Conservation (phyloP, 2,888 invertebrate genomes). For the Epinotia nisella region DNA sequence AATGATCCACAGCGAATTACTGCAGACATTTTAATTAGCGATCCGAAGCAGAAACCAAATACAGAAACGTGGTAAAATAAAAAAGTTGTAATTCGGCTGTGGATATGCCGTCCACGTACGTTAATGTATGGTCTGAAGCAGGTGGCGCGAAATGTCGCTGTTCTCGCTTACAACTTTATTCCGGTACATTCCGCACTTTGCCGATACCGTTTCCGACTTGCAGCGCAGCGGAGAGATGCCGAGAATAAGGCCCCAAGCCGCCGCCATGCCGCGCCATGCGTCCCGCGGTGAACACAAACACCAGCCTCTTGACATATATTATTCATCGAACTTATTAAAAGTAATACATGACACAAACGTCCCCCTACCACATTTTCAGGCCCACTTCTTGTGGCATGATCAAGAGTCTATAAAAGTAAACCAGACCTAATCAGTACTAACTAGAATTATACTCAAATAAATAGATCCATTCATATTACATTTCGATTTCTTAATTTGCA, state of each 20-base stretch:
- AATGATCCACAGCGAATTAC: background rate
- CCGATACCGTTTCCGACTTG: constrained; percentile 12
- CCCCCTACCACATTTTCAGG: background rate
- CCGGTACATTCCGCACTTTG: constrained; percentile 29
- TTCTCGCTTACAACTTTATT: constrained; percentile 37
- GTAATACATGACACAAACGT: background rate
- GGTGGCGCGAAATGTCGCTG: constrained; percentile 46
- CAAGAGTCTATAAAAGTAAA: background rate
- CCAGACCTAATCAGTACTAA: background rate
- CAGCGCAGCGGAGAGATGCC: background rate
- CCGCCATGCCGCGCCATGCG: constrained; percentile 2
- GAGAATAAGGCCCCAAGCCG: background rate
- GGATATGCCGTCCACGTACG: constrained; percentile 50
- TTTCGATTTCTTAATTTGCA: constrained; percentile 62
- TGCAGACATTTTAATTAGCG: constrained; percentile 28
- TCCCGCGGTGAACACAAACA: constrained; percentile 11
- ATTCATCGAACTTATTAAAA: constrained; percentile 7
- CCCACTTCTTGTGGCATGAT: background rate
- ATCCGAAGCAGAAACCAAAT: constrained; percentile 41
- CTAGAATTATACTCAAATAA: constrained; percentile 12
- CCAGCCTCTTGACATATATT: constrained; percentile 17
- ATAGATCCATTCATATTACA: constrained; percentile 52
- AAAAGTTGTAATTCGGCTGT: constrained; percentile 51
- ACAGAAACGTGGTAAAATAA: constrained; percentile 44
- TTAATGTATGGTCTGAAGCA: constrained; percentile 48